Conservation (phyloP, 2,888 invertebrate species). For the Yponomeuta cagnagella region DNA sequence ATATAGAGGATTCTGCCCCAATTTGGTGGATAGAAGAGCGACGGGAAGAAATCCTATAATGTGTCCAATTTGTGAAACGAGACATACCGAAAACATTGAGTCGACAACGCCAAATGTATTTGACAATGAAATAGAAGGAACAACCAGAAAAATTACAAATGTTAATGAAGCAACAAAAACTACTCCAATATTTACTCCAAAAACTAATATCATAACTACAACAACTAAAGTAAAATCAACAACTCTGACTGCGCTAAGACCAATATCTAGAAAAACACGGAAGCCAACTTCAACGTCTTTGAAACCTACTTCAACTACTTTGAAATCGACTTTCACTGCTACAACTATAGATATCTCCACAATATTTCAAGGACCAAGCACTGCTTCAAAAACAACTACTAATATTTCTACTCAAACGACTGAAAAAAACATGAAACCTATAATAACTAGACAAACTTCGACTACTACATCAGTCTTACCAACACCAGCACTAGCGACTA, state of each 20-base stretch:
- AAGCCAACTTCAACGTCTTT: not conserved
- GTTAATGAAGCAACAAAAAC: not conserved
- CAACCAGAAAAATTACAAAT: not conserved
- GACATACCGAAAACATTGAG: no score
- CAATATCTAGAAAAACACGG: no score
- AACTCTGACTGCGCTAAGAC: not conserved
- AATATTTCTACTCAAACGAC: no score
- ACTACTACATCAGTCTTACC: no score
- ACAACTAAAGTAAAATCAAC: not conserved
- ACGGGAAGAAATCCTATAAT: not conserved
- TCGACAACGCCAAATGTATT: not conserved
- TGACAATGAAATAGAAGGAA: not conserved
- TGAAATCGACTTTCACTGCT: not conserved
- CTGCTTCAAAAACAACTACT: not conserved
- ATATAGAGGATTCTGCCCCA: constrained; percentile 31
- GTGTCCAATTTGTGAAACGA: not conserved
- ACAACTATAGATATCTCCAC: not conserved
- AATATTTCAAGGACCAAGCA: not conserved
- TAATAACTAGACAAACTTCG: no score
- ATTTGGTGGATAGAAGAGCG: constrained; percentile 15
- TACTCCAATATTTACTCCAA: not conserved
- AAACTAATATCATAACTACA: not conserved
- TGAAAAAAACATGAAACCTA: no score
- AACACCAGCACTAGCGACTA: not conserved
- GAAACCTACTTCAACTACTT: not conserved